These are phyloP conservation scores for Exaiptasia diaphana DNA, from an alignment of 64 coral and sea anemone species.

Conservation along the genomic window DNA sequence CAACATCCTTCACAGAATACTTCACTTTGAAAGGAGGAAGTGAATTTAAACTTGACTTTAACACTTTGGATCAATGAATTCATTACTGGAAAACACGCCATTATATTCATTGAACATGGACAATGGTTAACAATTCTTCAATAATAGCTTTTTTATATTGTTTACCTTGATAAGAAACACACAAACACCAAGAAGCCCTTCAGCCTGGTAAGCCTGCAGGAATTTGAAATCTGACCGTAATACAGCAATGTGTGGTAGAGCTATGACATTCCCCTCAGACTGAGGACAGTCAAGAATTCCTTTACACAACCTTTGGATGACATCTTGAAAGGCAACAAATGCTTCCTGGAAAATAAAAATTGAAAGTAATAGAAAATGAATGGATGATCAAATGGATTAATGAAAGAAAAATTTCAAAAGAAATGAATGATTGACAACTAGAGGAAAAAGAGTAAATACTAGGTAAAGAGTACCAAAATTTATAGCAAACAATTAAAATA, in stretches of 20 bases:
- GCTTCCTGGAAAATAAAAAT: conserved; percentile 37
- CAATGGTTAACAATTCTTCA: too few relatives aligned
- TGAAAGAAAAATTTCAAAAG: not conserved
- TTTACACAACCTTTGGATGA: conserved; percentile 71
- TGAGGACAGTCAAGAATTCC: conserved; percentile 55
- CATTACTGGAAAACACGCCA: too few relatives aligned
- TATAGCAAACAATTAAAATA: not conserved
- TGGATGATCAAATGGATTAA: not conserved
- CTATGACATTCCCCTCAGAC: not conserved
- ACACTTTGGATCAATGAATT: too few relatives aligned
- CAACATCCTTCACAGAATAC: too few relatives aligned
- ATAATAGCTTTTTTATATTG: too few relatives aligned
- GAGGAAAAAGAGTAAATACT: too few relatives aligned
- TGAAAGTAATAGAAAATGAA: not conserved
- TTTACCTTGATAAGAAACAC: conserved; percentile 96
- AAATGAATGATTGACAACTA: too few relatives aligned
- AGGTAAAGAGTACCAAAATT: too few relatives aligned
- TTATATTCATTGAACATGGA: too few relatives aligned
- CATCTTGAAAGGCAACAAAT: conserved; percentile 81
- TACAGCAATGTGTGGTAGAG: conserved; percentile 86
- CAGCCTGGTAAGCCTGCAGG: conserved; percentile 87
- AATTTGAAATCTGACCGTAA: conserved; percentile 85
- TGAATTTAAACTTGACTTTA: not conserved
- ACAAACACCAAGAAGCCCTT: conserved; percentile 86
- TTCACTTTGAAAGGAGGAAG: too few relatives aligned